These are phyloP conservation scores for Pomatostomus ruficeps DNA, from an alignment of 2,113 vertebrate species.

Conservation along the genomic window DNA sequence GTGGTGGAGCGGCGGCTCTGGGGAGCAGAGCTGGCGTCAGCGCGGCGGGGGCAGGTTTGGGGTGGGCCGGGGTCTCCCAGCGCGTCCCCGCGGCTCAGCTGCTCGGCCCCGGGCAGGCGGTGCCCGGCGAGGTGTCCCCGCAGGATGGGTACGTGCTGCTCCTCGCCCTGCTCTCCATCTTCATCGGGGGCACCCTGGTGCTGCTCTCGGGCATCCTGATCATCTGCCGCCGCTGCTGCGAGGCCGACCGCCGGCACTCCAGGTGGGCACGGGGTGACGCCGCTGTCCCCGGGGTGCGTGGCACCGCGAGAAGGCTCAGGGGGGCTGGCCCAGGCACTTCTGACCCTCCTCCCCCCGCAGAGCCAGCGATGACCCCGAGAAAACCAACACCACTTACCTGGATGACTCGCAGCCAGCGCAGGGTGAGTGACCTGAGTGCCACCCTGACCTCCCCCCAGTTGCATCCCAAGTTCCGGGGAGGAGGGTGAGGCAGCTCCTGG, in stretches of 20 bases:
- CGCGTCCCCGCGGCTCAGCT: not conserved
- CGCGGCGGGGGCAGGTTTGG: not conserved
- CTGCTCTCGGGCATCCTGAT: conserved; percentile 84
- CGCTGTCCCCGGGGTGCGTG: accelerated
- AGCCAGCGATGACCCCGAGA: conserved; percentile 88
- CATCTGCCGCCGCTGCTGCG: conserved; percentile 81
- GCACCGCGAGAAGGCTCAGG: accelerated
- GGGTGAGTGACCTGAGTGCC: conserved; percentile 73
- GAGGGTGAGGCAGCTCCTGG: not conserved
- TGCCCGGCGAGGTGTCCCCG: conserved; percentile 62
- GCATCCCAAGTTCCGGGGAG: not conserved
- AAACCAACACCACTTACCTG: conserved; percentile 86
- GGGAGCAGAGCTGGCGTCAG: not conserved
- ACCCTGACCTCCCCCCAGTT: not conserved
- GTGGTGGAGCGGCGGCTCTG: not conserved
- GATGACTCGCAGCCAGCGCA: conserved; percentile 86
- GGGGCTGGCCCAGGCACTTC: accelerated
- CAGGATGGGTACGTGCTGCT: conserved; percentile 85
- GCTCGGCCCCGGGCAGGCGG: not conserved
- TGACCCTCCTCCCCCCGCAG: conserved; percentile 44
- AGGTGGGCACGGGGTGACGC: conserved; percentile 67
- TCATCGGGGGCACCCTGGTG: conserved; percentile 85
- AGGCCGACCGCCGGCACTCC: conserved; percentile 75
- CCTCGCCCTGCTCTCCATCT: conserved; percentile 85
- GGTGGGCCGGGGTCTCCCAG: not conserved